A percentile compares a stretch with the other conserved stretches of the same genome.
Evolutionary conservation across 1,140 invertebrate species (phyloP).

Genomic region (Propsilocerus akamusi): DNA sequence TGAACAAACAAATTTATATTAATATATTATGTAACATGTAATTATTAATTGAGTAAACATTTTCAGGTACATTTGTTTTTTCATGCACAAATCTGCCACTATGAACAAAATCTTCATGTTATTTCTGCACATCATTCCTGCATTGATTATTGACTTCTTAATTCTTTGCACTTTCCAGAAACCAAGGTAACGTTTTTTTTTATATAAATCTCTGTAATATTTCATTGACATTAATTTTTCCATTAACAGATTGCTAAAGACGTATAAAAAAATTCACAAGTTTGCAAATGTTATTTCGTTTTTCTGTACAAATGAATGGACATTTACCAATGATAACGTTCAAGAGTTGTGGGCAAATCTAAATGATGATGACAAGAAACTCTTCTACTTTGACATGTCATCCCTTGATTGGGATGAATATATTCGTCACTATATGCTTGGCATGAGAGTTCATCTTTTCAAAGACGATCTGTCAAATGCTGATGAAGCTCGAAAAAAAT

Average conservation of each 20-base stretch:
- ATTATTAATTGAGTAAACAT: conserved; percentile 4
- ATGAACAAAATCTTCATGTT: conserved; percentile 28
- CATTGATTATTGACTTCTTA: conserved; percentile 37
- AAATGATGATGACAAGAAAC: conserved; percentile 29
- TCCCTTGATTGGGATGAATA: conserved; percentile 49
- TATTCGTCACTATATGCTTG: conserved; percentile 38
- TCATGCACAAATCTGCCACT: conserved; percentile 29
- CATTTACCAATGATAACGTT: conserved; percentile 43
- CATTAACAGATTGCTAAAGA: conserved; percentile 32
- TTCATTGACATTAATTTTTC: conserved; percentile 5
- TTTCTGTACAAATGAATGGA: conserved; percentile 49
- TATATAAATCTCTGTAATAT: neutral
- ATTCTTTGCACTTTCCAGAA: conserved; percentile 36
- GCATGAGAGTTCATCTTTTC: conserved; percentile 41
- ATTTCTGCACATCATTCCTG: conserved; percentile 40
- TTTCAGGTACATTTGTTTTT: conserved; percentile 31
- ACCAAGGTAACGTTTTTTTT: conserved; percentile 32
- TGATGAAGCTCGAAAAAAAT: conserved; percentile 31
- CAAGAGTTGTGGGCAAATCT: conserved; percentile 32
- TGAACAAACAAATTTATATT: neutral
- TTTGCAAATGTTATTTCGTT: conserved; percentile 45
- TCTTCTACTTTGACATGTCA: conserved; percentile 46
- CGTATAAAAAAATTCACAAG: conserved; percentile 54
- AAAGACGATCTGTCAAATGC: conserved; percentile 48
- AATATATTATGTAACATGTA: neutral